Base-by-base conservation (phyloP, 1,140 invertebrate species). In the Aporrectodea caliginosa region DNA sequence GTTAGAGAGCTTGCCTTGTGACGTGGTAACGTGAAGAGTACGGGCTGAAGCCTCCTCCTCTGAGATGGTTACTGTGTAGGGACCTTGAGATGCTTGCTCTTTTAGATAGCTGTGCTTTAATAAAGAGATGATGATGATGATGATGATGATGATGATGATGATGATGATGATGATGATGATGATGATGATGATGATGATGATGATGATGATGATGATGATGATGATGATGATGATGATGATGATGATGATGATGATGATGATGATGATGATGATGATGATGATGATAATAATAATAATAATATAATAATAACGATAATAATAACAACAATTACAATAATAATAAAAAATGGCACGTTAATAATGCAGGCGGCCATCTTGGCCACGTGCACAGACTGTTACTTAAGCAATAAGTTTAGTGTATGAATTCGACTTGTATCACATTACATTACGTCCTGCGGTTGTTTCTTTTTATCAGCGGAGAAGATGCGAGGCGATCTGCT, bases 391-490 rank as follows among this genome's bases (percentile, higher is more conserved):
- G n/a, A n/a, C n/a, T n/a, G n/a, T n/a, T n/a, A n/a, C n/a, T n/a
- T n/a, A n/a, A n/a, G n/a, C n/a, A n/a, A n/a, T n/a, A n/a, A n/a
- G n/a, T n/a, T n/a, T n/a, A n/a, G n/a, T n/a, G n/a, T n/a, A n/a
- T n/a, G n/a, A n/a, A n/a, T n/a, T n/a, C n/a, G n/a, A n/a, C n/a
- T n/a, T n/a, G n/a, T n/a, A n/a, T n/a, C n/a, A n/a, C n/a, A n/a
- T n/a, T n/a, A n/a, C n/a, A n/a, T n/a, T n/a, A n/a, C n/a, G n/a
- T n/a, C n/a, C n/a, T n/a, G n/a, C n/a, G n/a, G n/a, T n/a, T n/a
- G n/a, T n/a, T n/a, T n/a, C n/a, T n/a, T n/a, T n/a, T n/a, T 69
- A 34, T 31, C 33, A 74, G 73, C n/a, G 73, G 35, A 34, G 35
- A 14, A 14, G 73, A 74, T 16, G 73, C 73, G 30, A 74, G 29